Evolutionary conservation across 2,113 vertebrate genomes (phyloP), one percentile per base, ranked within the genome.

Genomic region (Hydrochoerus hydrochaeris): DNA sequence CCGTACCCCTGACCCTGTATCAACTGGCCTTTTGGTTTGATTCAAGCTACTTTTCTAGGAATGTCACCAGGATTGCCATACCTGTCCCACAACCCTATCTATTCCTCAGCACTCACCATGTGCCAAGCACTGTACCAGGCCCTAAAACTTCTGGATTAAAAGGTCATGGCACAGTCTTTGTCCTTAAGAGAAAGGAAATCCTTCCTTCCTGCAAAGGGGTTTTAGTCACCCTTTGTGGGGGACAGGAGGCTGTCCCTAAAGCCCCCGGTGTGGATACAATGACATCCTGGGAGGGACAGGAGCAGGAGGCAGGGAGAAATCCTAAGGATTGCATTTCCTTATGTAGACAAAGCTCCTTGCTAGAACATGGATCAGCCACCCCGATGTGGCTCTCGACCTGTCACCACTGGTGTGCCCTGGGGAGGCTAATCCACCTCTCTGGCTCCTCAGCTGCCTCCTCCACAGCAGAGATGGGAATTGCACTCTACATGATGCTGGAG

Each of bases 171-270:
- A 49, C 4, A 58, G 62, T 81, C 92, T 96, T 89, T 73, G 77
- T 95, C 87, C 69, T 87, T 81, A 78, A 96, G 54, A 62, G 46
- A 95, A 30, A 94, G 85, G 78, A 97, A 96, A 63, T 89, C 62
- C 95, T 67, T 94, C 91, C 80, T 69, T 30, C 20, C 9, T 32
- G 35, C 81, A 46, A 38, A 89, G 78, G 20, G 67, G 54, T 69
- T 54, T 57, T 28, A 4, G 75, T 49, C 20, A 32, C 54, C 75
- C 81, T 80, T 58, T 49, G 44, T n/a, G 19, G 60, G 87, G 60
- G 90, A 75, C 6, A 24, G 16, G 44, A 78, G 65, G 52, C 71
- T 69, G 16, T 78, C 24, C 67, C 60, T n/a, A 22, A 91, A 75
- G 58, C 75, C 20, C 30, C 24, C n/a, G 44, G 35, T 16, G 28